phyloP scores from a whole-genome alignment of 2,888 invertebrate genomes.

The Nudaria mundana region DNA sequence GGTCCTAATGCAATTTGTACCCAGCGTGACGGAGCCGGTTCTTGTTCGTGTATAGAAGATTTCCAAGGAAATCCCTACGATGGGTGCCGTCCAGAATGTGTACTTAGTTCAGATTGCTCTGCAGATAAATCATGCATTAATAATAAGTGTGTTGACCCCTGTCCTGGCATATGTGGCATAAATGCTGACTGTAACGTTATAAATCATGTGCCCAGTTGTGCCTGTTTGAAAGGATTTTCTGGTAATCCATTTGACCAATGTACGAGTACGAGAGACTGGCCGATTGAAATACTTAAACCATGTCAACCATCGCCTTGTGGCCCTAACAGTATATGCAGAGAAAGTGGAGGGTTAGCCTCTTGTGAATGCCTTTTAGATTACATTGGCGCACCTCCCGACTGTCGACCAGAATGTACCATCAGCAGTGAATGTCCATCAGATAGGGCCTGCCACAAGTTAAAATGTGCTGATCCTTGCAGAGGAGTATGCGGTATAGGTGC shows the following conservation, averaged over 20 bases:
- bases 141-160: constrained; percentile 93
- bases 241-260: constrained; percentile 86
- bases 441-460: constrained; percentile 88
- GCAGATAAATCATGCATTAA: constrained; percentile 90
- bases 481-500: constrained; percentile 87
- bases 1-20: constrained; percentile 91
- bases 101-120: constrained; percentile 91
- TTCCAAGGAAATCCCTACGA: constrained; percentile 93
- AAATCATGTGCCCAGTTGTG: constrained; percentile 93
- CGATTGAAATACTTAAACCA: constrained; percentile 75
- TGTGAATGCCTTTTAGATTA: constrained; percentile 86
- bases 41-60: constrained; percentile 90
- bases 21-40: constrained; percentile 88
- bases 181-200: constrained; percentile 92
- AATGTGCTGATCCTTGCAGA: constrained; percentile 90
- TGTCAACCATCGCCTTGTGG: constrained; percentile 90
- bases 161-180: constrained; percentile 91
- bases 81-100: constrained; percentile 93
- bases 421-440: constrained; percentile 89
- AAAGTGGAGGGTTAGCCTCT: constrained; percentile 86
- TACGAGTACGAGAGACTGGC: constrained; percentile 49
- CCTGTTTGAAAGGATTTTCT: constrained; percentile 85
- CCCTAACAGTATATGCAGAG: constrained; percentile 88
- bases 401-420: constrained; percentile 88
- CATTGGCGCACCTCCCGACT: constrained; percentile 86